phyloP scores from a whole-genome alignment of 2,113 vertebrate species.

The Salvator merianae region DNA sequence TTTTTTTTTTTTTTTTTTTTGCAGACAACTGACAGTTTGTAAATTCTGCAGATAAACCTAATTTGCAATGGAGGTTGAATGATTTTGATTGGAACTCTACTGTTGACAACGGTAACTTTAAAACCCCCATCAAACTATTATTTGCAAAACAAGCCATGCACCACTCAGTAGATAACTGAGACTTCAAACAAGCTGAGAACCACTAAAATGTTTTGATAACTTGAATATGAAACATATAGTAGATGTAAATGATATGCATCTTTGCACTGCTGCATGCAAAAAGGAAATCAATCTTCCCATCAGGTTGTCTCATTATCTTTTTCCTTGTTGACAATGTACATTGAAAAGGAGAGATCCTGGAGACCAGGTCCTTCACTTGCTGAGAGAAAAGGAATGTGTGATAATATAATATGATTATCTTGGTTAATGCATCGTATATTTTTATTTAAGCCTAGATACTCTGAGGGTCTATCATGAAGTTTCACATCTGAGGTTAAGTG shows the following conservation, averaged over 20 bases:
- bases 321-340: slow-evolving; percentile 63
- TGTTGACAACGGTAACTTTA: slow-evolving; percentile 12
- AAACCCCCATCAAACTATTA: slow-evolving; percentile 20
- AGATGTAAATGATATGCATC: slow-evolving; percentile 69
- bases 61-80: too few relatives aligned
- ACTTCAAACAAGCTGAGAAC: slow-evolving; percentile 36
- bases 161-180: slow-evolving; percentile 25
- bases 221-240: slow-evolving; percentile 46
- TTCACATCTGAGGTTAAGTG: slow-evolving; percentile 58
- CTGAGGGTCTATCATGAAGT: slow-evolving; percentile 59
- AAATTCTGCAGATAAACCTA: too few relatives aligned
- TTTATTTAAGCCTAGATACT: slow-evolving; percentile 37
- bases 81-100: too few relatives aligned
- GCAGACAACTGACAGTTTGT: too few relatives aligned
- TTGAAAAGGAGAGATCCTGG: slow-evolving; percentile 52
- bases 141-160: slow-evolving; percentile 36
- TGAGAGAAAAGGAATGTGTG: slow-evolving; percentile 50
- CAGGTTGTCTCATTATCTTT: slow-evolving; percentile 60
- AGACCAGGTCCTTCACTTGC: slow-evolving; percentile 58
- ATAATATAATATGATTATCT: background rate
- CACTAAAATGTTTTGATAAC: slow-evolving; percentile 37
- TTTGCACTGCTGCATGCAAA: slow-evolving; percentile 52
- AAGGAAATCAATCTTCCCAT: slow-evolving; percentile 61
- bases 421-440: background rate
- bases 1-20: too few relatives aligned